phyloP scores from a whole-genome alignment of 2,888 invertebrate species.

The Chrysolina haemoptera region DNA sequence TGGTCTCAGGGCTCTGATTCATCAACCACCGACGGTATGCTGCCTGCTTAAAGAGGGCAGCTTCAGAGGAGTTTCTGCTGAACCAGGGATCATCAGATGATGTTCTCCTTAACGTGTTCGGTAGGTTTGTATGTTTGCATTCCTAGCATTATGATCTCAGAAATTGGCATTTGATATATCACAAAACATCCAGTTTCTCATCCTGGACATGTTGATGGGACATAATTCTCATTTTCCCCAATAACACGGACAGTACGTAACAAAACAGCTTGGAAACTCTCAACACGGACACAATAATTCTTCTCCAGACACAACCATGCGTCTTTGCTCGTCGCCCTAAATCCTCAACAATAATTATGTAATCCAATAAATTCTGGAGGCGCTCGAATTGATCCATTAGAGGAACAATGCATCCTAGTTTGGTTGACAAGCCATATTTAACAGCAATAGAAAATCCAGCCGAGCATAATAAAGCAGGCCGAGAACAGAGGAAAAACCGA shows the following conservation, averaged over 20 bases:
- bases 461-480: conserved; percentile 46
- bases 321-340: conserved; percentile 6
- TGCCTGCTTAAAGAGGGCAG: too few species aligned
- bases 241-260: background rate
- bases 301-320: background rate
- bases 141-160: too few species aligned
- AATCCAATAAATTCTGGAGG: conserved; percentile 20
- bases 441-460: conserved; percentile 44
- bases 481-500: conserved; percentile 43
- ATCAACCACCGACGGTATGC: too few species aligned
- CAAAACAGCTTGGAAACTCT: background rate
- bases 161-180: too few species aligned
- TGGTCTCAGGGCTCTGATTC: too few species aligned
- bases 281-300: background rate
- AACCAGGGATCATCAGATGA: too few species aligned
- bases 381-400: conserved; percentile 32
- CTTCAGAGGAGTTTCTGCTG: too few species aligned
- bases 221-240: background rate
- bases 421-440: conserved; percentile 41
- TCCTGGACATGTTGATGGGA: too few species aligned
- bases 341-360: conserved; percentile 22
- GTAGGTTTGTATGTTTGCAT: too few species aligned
- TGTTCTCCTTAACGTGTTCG: too few species aligned
- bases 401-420: conserved; percentile 38
- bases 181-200: too few species aligned